Conservation (phyloP, 2,888 invertebrate species). For the Periphyllus acericola region DNA sequence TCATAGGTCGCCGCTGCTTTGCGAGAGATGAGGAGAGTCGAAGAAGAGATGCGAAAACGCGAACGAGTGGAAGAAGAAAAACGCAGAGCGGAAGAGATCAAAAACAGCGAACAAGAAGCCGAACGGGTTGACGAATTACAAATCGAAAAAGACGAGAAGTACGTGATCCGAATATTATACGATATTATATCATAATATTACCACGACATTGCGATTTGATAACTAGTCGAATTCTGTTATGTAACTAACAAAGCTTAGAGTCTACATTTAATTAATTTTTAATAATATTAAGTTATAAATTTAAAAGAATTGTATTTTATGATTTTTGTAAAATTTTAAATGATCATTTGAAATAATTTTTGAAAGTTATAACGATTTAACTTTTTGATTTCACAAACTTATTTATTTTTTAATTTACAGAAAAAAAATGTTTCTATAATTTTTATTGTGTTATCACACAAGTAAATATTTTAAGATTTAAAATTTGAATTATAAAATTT, state of each 20-base stretch:
- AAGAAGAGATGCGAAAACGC: constrained; percentile 84
- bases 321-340: too few relatives aligned
- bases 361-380: too few relatives aligned
- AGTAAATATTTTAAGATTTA: too few relatives aligned
- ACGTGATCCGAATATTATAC: neutral
- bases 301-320: too few relatives aligned
- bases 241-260: neutral
- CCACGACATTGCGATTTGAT: constrained; percentile 27
- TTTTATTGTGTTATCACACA: too few relatives aligned
- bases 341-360: too few relatives aligned
- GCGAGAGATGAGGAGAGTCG: constrained; percentile 86
- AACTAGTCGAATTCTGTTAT: neutral
- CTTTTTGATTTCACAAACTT: too few relatives aligned
- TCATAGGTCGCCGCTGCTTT: constrained; percentile 79
- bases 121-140: constrained; percentile 69
- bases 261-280: too few relatives aligned
- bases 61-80: constrained; percentile 80
- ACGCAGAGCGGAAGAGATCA: constrained; percentile 68
- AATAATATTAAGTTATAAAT: too few relatives aligned
- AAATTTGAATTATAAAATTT: too few relatives aligned
- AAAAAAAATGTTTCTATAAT: too few relatives aligned
- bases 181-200: neutral
- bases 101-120: constrained; percentile 49
- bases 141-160: constrained; percentile 67
- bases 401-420: too few relatives aligned